phyloP scores from a whole-genome alignment of 2,797 vertebrate species.

The Paratrypauchen microcephalus region DNA sequence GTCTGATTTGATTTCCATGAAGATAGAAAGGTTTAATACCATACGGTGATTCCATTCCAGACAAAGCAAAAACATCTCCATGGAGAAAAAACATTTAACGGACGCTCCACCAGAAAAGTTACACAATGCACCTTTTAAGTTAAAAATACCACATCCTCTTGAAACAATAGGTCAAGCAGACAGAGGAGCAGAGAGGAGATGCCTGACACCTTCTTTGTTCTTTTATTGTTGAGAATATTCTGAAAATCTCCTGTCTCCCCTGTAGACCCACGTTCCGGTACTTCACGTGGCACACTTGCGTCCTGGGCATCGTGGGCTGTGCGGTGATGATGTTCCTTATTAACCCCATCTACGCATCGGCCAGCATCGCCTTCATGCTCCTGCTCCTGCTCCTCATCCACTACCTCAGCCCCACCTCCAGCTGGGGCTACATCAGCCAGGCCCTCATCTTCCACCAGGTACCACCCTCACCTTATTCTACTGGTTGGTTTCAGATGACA shows the following conservation, averaged over 20 bases:
- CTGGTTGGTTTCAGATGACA: too few species aligned
- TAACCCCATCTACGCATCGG: constrained; percentile 86
- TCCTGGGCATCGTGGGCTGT: constrained; percentile 86
- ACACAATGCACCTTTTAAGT: background rate
- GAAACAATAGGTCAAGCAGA: background rate
- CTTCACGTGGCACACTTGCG: constrained; percentile 90
- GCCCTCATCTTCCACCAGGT: constrained; percentile 95
- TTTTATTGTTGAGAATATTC: background rate
- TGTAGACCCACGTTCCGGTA: constrained; percentile 87
- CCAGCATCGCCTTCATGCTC: constrained; percentile 88
- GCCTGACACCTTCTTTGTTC: background rate
- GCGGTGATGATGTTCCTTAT: constrained; percentile 91
- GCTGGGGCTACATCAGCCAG: constrained; percentile 93
- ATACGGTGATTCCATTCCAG: too few species aligned
- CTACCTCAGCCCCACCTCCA: constrained; percentile 89
- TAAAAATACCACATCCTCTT: background rate
- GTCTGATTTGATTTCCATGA: too few species aligned
- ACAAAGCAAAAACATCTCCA: too few species aligned
- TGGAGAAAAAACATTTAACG: too few species aligned
- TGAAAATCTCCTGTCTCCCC: background rate
- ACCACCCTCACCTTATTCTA: background rate
- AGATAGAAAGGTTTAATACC: too few species aligned
- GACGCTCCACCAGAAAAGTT: too few species aligned
- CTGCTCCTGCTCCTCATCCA: constrained; percentile 87
- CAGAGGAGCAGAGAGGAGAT: background rate